phyloP scores from a whole-genome alignment of 2,888 invertebrate species.

The Steinernema hermaphroditum region DNA sequence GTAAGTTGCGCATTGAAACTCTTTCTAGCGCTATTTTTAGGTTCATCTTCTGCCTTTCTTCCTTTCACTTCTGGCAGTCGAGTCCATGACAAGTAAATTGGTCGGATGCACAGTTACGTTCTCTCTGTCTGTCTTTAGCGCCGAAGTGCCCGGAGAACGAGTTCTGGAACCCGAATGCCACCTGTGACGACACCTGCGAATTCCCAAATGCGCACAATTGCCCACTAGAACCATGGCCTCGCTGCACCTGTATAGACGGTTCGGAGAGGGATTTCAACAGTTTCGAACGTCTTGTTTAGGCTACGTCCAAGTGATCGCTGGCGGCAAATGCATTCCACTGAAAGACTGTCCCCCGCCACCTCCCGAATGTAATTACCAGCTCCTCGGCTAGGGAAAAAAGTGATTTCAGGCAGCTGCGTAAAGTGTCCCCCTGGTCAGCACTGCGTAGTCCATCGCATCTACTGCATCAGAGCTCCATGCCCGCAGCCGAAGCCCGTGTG shows the following conservation, averaged over 20 bases:
- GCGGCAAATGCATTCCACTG: conserved; percentile 18
- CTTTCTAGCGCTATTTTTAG: background rate
- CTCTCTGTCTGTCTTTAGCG: background rate
- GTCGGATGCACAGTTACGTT: background rate
- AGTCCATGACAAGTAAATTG: background rate
- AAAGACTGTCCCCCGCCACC: background rate
- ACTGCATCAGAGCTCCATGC: conserved; percentile 8
- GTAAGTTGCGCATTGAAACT: background rate
- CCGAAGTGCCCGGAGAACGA: background rate
- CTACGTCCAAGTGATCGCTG: background rate
- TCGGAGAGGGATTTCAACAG: background rate
- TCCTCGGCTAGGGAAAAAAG: background rate
- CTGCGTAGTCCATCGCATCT: conserved; percentile 6
- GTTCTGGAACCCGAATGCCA: conserved; percentile 21
- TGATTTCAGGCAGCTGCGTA: background rate
- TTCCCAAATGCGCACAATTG: background rate
- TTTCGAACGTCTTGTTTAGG: background rate
- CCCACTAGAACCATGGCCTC: background rate
- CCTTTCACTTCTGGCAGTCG: background rate
- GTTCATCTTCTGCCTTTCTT: background rate
- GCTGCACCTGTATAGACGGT: background rate
- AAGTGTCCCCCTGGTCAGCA: background rate
- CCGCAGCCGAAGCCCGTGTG: background rate
- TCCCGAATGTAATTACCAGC: background rate
- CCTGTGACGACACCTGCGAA: background rate